These are phyloP conservation scores for Chaetoderma sp. DNA, from an alignment of 2,888 invertebrate genomes.

Conservation along the genomic window DNA sequence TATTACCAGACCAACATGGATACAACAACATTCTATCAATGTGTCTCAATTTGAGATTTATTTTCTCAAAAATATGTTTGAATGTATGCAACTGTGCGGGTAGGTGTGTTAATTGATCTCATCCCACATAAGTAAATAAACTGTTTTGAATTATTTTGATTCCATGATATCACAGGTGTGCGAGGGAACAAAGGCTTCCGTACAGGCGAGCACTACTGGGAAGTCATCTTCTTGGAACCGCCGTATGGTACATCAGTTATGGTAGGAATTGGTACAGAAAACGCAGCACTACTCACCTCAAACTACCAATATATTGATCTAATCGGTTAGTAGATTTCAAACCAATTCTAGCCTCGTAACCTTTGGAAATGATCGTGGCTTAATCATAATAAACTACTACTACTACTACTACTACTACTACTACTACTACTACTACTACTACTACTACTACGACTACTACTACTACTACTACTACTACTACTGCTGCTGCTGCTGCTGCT, in stretches of 20 bases:
- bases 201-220: constrained; percentile 59
- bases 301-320: constrained; percentile 52
- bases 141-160: not conserved
- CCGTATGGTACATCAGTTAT: constrained; percentile 58
- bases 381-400: no score
- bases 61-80: no score
- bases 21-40: no score
- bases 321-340: constrained; percentile 44
- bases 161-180: constrained; percentile 37
- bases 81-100: not conserved
- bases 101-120: not conserved
- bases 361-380: no score
- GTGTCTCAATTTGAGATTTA: no score
- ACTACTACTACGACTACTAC: constrained; percentile 20
- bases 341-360: not conserved
- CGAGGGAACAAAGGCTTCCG: constrained; percentile 48
- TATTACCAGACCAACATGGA: no score
- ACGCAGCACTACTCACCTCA: constrained; percentile 43
- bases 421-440: constrained; percentile 26
- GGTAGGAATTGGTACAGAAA: constrained; percentile 56
- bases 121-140: no score
- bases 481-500: no score
- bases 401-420: constrained; percentile 24
- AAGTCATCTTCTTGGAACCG: constrained; percentile 55
- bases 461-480: constrained; percentile 21